A percentile compares a stretch with the other conserved stretches of the same genome.
Evolutionary conservation across 2,888 invertebrate genomes (phyloP).

Genomic region (Aricia artaxerxes): DNA sequence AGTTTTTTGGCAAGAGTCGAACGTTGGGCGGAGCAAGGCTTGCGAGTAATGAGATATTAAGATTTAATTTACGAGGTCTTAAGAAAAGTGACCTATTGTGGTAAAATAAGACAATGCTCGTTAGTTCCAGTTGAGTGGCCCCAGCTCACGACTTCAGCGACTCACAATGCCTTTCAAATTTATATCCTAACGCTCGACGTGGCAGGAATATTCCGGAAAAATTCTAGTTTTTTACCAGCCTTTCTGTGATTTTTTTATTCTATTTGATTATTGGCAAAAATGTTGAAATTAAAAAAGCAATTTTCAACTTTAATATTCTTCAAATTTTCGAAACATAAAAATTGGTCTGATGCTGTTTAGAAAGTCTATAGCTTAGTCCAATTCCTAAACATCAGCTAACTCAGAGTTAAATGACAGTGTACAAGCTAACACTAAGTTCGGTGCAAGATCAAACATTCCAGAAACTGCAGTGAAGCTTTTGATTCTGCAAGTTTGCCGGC

Average conservation of each 20-base stretch:
- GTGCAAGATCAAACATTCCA: constrained; percentile 56
- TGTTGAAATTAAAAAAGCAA: not conserved
- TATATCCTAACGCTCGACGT: constrained; percentile 57
- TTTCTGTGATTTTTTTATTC: not conserved
- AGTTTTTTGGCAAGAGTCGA: constrained; percentile 61
- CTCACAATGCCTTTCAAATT: constrained; percentile 73
- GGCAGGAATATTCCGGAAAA: constrained; percentile 10
- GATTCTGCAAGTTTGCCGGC: constrained; percentile 60
- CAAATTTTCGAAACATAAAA: too few relatives aligned
- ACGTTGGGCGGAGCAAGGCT: constrained; percentile 59
- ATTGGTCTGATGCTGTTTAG: not conserved
- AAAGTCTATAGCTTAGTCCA: not conserved
- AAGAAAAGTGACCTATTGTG: constrained; percentile 78
- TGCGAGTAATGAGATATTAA: constrained; percentile 78
- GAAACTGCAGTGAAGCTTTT: constrained; percentile 57
- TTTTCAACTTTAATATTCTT: not conserved
- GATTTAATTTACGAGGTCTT: constrained; percentile 76
- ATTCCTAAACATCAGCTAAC: constrained; percentile 42
- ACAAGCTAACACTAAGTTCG: constrained; percentile 52
- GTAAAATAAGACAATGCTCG: constrained; percentile 73
- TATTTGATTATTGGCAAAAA: constrained; percentile 39
- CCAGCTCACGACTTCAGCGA: constrained; percentile 57
- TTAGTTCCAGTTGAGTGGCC: constrained; percentile 72
- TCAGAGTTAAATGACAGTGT: constrained; percentile 50
- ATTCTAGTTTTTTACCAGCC: constrained; percentile 15